Evolutionary conservation across 2,113 vertebrate genomes (phyloP).

Genomic region (Aspiorhynchus laticeps): DNA sequence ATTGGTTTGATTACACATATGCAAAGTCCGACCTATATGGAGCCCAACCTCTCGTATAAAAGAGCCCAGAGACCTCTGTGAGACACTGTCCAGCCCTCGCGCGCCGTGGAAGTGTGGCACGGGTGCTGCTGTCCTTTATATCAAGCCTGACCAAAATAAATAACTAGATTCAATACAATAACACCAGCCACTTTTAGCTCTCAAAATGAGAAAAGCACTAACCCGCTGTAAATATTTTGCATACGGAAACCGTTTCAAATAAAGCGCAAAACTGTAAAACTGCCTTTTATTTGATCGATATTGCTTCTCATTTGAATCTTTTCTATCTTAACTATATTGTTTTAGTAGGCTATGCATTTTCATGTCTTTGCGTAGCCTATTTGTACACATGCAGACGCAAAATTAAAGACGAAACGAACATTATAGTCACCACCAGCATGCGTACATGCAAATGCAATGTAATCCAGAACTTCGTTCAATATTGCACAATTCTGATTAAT

Average conservation of each 20-base stretch:
- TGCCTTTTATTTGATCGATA: not conserved
- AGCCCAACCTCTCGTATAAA: conserved; percentile 44
- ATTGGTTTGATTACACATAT: conserved; percentile 70
- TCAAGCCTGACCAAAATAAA: not conserved
- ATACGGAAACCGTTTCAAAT: not conserved
- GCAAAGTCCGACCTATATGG: conserved; percentile 61
- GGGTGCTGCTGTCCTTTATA: not conserved
- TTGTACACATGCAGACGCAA: not conserved
- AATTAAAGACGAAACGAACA: no score
- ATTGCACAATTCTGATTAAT: not conserved
- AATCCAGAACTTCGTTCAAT: not conserved
- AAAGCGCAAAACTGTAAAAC: not conserved
- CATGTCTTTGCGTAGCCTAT: not conserved
- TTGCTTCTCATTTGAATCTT: not conserved
- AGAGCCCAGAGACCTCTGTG: not conserved
- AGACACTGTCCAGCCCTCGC: conserved; percentile 35
- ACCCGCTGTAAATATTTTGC: not conserved
- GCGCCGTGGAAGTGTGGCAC: not conserved
- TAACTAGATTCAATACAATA: not conserved
- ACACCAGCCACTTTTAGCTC: not conserved
- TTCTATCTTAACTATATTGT: not conserved
- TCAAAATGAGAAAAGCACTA: not conserved
- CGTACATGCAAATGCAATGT: not conserved
- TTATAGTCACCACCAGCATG: no score
- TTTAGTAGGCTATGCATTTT: not conserved